phyloP scores from a whole-genome alignment of 2,797 vertebrate genomes.

The Fringilla coelebs region DNA sequence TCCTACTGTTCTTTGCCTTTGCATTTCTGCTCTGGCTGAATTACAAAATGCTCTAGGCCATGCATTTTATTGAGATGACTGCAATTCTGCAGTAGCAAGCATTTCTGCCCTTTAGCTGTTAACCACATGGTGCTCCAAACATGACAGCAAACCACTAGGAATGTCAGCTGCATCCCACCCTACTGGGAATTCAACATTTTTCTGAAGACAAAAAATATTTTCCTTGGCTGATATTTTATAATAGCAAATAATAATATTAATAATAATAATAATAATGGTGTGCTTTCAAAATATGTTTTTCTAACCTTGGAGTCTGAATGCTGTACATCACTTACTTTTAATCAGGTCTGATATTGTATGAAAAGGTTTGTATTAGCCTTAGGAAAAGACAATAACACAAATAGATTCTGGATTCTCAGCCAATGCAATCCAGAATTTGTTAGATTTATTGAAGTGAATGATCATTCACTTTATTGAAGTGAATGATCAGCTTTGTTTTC shows the following conservation, averaged over 20 bases:
- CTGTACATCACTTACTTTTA: not conserved
- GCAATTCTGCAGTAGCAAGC: not conserved
- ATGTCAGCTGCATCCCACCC: not conserved
- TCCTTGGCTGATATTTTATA: not conserved
- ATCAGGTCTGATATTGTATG: not conserved
- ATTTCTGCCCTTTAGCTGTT: not conserved
- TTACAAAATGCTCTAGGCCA: not conserved
- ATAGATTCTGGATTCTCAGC: not conserved
- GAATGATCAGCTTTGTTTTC: not conserved
- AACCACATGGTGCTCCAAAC: not conserved
- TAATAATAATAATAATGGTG: not conserved
- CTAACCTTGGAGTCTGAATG: not conserved
- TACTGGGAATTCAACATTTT: not conserved
- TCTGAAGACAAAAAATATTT: slow-evolving; percentile 32
- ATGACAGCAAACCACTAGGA: slow-evolving; percentile 12
- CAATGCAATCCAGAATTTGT: not conserved
- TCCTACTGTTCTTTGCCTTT: not conserved
- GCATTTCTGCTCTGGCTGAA: not conserved
- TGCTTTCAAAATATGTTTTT: slow-evolving; percentile 6
- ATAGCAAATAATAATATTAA: not conserved
- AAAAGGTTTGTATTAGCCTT: not conserved
- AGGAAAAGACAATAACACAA: not conserved
- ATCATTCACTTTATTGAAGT: not conserved
- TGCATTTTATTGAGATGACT: not conserved
- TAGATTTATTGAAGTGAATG: not conserved